Percentiles rank a stretch among this genome's conserved stretches.
These are phyloP conservation scores for Gyps fulvus DNA, from an alignment of 2,113 vertebrate genomes.

Conservation along the genomic window DNA sequence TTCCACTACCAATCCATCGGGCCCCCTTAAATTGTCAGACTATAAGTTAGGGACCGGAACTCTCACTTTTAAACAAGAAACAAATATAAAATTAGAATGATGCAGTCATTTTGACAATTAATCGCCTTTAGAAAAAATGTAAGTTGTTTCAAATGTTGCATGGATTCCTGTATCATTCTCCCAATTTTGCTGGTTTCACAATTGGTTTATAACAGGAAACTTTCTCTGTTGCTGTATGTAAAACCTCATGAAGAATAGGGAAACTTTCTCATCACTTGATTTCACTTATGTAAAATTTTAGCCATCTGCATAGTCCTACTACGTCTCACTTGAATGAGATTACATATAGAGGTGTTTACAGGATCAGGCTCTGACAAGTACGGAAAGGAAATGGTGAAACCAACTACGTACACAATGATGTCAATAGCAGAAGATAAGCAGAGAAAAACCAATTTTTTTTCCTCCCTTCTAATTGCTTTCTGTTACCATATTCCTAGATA, in stretches of 20 bases:
- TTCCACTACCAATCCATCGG: not conserved
- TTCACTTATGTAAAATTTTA: not conserved
- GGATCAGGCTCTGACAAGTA: not conserved
- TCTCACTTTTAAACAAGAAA: not conserved
- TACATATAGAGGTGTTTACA: not conserved
- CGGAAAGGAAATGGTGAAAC: not conserved
- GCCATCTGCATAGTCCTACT: not conserved
- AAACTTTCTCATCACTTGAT: not conserved
- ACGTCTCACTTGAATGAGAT: not conserved
- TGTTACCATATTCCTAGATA: not conserved
- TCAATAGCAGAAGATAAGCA: not conserved
- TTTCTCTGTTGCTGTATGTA: not conserved
- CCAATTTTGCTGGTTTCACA: not conserved
- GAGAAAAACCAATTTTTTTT: not conserved
- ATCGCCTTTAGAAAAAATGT: not conserved
- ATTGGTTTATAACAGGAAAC: not conserved
- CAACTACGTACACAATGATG: not conserved
- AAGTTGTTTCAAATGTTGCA: not conserved
- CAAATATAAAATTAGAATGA: not conserved
- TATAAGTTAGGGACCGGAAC: not conserved
- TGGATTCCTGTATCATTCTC: not conserved
- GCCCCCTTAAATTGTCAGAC: not conserved
- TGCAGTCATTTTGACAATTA: not conserved
- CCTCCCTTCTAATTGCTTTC: not conserved
- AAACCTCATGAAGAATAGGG: not conserved